phyloP scores from a whole-genome alignment of 2,113 vertebrate genomes.

The Tenebrosternarchus preto region DNA sequence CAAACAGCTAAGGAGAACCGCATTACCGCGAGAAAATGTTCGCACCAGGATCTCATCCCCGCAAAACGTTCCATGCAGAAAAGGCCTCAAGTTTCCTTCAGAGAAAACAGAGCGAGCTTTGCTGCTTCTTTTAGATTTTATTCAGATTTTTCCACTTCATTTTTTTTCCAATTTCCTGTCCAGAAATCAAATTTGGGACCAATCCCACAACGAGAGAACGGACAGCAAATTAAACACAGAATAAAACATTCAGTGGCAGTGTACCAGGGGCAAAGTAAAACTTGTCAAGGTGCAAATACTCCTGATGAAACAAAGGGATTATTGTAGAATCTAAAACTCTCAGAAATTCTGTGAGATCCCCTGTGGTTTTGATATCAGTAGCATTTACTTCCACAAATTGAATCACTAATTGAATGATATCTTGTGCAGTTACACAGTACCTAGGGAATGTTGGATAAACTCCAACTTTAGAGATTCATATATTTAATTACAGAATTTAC shows the following conservation, averaged over 20 bases:
- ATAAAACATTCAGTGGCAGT: too few species aligned
- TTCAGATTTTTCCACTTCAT: conserved; percentile 16
- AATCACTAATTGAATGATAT: too few species aligned
- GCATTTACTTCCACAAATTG: too few species aligned
- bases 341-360: too few species aligned
- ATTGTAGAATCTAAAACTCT: too few species aligned
- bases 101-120: conserved; percentile 10
- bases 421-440: not conserved
- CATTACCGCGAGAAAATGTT: conserved; percentile 36
- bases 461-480: not conserved
- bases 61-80: conserved; percentile 21
- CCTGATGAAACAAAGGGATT: too few species aligned
- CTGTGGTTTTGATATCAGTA: too few species aligned
- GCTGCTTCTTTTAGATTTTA: not conserved
- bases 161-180: not conserved
- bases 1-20: conserved; percentile 26
- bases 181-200: too few species aligned
- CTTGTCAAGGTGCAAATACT: too few species aligned
- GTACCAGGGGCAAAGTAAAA: too few species aligned
- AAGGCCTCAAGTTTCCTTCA: conserved; percentile 6
- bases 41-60: conserved; percentile 14
- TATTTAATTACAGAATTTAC: conserved; percentile 1
- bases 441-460: not conserved
- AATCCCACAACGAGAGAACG: too few species aligned
- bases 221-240: too few species aligned